These are phyloP conservation scores for Eretmochelys imbricata DNA, from an alignment of 2,113 vertebrate species.

Conservation along the genomic window DNA sequence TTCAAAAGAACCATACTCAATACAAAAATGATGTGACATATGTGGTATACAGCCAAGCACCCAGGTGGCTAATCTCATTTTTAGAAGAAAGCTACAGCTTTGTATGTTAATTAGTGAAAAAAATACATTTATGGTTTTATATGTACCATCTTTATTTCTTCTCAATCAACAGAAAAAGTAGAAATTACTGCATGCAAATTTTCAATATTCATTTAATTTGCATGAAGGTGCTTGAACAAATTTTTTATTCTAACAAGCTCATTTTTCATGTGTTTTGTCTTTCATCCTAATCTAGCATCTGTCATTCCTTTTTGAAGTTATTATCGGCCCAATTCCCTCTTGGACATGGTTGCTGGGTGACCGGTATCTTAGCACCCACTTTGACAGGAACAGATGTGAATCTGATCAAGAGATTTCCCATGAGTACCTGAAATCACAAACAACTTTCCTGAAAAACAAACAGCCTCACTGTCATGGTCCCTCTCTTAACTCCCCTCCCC, in stretches of 20 bases:
- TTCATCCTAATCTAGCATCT: slow-evolving; percentile 99
- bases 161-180: slow-evolving; percentile 85
- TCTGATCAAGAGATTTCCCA: slow-evolving; percentile 99
- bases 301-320: slow-evolving; percentile 99
- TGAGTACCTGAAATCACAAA: slow-evolving; percentile 99
- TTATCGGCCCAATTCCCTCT: slow-evolving; percentile 99
- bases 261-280: slow-evolving; percentile 93
- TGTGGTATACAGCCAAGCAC: slow-evolving; percentile 89
- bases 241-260: slow-evolving; percentile 98
- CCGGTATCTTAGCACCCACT: slow-evolving; percentile 99
- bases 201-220: slow-evolving; percentile 94
- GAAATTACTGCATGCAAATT: slow-evolving; percentile 84
- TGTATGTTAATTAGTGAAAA: slow-evolving; percentile 86
- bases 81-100: slow-evolving; percentile 84
- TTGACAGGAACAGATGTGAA: slow-evolving; percentile 99
- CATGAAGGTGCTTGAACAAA: slow-evolving; percentile 97
- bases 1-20: slow-evolving; percentile 72
- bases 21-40: slow-evolving; percentile 84
- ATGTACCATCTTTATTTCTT: slow-evolving; percentile 78
- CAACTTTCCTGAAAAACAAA: slow-evolving; percentile 99
- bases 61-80: slow-evolving; percentile 95
- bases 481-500: slow-evolving; percentile 65
- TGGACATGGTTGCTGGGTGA: slow-evolving; percentile 99
- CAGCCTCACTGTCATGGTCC: slow-evolving; percentile 86
- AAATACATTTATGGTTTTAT: slow-evolving; percentile 73